These are phyloP conservation scores for Drosophila acutilabella DNA, from an alignment of 2,888 invertebrate genomes.

Conservation along the genomic window DNA sequence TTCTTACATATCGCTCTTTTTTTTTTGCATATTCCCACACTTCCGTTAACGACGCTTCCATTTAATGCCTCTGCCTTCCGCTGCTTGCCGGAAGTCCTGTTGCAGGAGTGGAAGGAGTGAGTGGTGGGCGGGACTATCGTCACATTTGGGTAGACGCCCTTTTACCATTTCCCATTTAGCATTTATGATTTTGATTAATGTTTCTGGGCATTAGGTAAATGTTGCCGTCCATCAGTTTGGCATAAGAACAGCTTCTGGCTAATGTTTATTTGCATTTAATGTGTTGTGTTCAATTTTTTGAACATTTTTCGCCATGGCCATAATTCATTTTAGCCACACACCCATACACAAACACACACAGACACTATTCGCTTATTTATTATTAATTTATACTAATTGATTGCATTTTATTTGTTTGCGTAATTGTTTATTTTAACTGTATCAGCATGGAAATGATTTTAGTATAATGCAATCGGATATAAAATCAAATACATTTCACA, in stretches of 20 bases:
- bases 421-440: slow-evolving; percentile 23
- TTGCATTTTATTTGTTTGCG: slow-evolving; percentile 33
- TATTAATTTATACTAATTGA: slow-evolving; percentile 54
- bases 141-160: slow-evolving; percentile 25
- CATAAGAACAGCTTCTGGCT: slow-evolving; percentile 46
- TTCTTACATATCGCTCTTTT: not conserved
- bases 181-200: slow-evolving; percentile 80
- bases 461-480: not conserved
- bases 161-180: slow-evolving; percentile 14
- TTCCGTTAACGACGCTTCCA: slow-evolving; percentile 46
- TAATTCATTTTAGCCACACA: slow-evolving; percentile 31
- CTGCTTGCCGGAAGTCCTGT: slow-evolving; percentile 35
- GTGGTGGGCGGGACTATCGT: not conserved
- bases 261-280: slow-evolving; percentile 78
- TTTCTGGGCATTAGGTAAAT: slow-evolving; percentile 62
- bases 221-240: slow-evolving; percentile 66
- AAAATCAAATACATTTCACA: slow-evolving; percentile 4
- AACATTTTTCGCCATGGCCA: slow-evolving; percentile 29
- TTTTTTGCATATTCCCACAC: slow-evolving; percentile 16
- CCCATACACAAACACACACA: not conserved
- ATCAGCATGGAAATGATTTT: slow-evolving; percentile 12
- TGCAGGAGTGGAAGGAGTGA: not conserved
- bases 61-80: slow-evolving; percentile 43
- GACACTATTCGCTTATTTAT: slow-evolving; percentile 40
- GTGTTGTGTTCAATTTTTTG: slow-evolving; percentile 72